Conservation (phyloP, 2,797 vertebrate genomes). For the Sebastes glaucus region DNA sequence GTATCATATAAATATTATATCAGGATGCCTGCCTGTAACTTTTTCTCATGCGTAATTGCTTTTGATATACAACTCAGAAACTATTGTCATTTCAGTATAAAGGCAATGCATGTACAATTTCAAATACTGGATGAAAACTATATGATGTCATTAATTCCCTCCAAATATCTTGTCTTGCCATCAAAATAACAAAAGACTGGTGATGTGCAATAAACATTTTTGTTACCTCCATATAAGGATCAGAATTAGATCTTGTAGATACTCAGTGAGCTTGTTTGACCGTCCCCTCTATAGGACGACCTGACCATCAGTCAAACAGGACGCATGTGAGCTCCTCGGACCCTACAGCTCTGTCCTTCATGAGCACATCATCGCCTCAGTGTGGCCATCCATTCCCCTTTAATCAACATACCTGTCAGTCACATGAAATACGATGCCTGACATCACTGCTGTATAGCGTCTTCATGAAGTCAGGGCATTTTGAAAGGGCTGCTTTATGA, state of each 20-base stretch:
- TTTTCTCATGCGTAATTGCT: background rate
- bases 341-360: constrained; percentile 43
- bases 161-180: background rate
- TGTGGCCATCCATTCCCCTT: constrained; percentile 8
- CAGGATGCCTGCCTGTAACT: background rate
- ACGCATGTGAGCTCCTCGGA: background rate
- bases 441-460: constrained; percentile 16
- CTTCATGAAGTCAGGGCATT: constrained; percentile 19
- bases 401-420: constrained; percentile 46
- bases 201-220: background rate
- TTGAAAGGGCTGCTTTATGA: background rate
- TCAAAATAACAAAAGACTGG: background rate
- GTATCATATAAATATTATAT: background rate
- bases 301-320: constrained; percentile 10
- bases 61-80: background rate
- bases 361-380: constrained; percentile 27
- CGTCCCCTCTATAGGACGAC: background rate
- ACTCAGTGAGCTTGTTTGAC: background rate
- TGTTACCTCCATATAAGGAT: background rate
- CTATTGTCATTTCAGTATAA: background rate
- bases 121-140: background rate
- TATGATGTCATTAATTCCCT: background rate
- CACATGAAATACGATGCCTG: constrained; percentile 31
- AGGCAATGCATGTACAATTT: background rate
- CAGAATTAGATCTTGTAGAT: background rate